Evolutionary conservation across 2,113 vertebrate species (phyloP), one percentile per base, ranked within the genome.

Genomic region (Paracanthobrama guichenoti): DNA sequence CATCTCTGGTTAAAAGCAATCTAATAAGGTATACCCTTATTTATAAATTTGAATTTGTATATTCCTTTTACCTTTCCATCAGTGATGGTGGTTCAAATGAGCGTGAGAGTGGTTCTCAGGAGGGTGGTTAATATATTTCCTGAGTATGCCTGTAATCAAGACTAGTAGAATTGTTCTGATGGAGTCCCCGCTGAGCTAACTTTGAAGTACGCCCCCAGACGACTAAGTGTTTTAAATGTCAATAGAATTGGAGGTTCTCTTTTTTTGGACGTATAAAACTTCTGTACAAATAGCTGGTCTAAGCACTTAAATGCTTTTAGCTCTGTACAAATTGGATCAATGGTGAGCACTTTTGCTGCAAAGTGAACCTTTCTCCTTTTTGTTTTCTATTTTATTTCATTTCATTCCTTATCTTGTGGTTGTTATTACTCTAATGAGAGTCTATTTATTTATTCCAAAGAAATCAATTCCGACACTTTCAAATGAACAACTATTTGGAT

Each of bases 161-260:
- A 55, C 83, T 50, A 59, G 81, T 73, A 69, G 83, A 26, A 35
- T 4, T 82, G 86, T 89, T 86, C 72, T 84, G 89, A 88, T 83
- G 81, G 87, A 86, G 69, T 83, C 86, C 88, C 89, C 59, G 84
- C 88, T 79, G 85, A 60, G 82, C 69, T 86, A 80, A 74, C 87
- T 91, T 86, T 91, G 85, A 90, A 88, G 89, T 87, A 76, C 31
- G 84, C 85, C 78, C 88, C 67, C 78, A 84, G 85, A 86, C 71
- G 82, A 81, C 79, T 16, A 82, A 85, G 83, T 84, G 84, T 85
- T 92, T 90, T 84, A 90, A 90, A 90, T 90, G 89, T 89, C 86
- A 92, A 64, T 69, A 81, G 77, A 87, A 71, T 84, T 20, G 85
- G 72, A 79, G 73, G 60, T 55, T 85, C 24, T 84, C 74, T 79